Evolutionary conservation across 2,888 invertebrate species (phyloP).

Genomic region (Apamea epomidion): DNA sequence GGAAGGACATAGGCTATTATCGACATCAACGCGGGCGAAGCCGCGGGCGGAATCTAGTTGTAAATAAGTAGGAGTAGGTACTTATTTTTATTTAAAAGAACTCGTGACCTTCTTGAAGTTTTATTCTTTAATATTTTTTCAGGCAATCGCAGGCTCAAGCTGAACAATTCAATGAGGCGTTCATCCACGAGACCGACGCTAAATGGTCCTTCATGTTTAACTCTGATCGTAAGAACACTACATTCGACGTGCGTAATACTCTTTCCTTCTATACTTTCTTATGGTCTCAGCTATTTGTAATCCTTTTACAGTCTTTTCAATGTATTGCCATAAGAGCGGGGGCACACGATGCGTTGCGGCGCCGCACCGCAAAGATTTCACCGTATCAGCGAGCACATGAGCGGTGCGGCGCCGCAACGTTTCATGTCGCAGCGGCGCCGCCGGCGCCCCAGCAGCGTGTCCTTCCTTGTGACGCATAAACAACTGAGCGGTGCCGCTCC

Average conservation of each 20-base stretch:
- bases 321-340: not conserved
- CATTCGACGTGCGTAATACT: constrained; percentile 81
- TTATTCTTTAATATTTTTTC: constrained; percentile 52
- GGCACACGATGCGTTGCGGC: too few relatives aligned
- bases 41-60: too few relatives aligned
- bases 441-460: too few relatives aligned
- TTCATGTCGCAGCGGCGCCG: too few relatives aligned
- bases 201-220: constrained; percentile 92
- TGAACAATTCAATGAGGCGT: constrained; percentile 87
- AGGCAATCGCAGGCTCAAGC: constrained; percentile 83
- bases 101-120: not conserved
- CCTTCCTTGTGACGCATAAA: too few relatives aligned
- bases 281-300: not conserved
- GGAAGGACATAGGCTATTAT: too few relatives aligned
- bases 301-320: not conserved
- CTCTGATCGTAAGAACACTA: constrained; percentile 85
- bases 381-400: too few relatives aligned
- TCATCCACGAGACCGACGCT: constrained; percentile 92
- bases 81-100: too few relatives aligned
- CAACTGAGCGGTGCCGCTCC: too few relatives aligned
- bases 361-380: too few relatives aligned
- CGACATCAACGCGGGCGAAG: too few relatives aligned
- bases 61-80: not conserved
- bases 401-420: too few relatives aligned
- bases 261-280: not conserved